Base-by-base conservation (phyloP, 1,140 invertebrate genomes). In the Leptinotarsa defecta region DNA sequence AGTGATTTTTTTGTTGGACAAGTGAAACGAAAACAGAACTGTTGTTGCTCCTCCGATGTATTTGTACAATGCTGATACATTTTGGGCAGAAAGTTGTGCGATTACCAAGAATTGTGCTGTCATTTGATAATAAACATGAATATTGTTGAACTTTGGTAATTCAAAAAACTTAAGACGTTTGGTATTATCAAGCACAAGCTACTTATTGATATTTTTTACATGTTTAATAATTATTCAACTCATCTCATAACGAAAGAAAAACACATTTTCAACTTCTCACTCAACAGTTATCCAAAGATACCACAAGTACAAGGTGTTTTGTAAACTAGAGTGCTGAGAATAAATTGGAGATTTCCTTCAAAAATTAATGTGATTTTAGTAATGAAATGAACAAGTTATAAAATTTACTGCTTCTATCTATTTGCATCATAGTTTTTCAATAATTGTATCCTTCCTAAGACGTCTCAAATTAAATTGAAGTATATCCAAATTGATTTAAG, bases 211-310 rank as follows among this genome's bases (percentile, higher is more conserved):
- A 43, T 72, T 72, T 61, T 71, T 73, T 73, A 73, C 71, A 73
- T 70, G 64, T 65, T 62, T 73, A 65, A 65, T 64, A 73, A 64
- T 65, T 73, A 48, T 73, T 73, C 48, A 65, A 65, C 63, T 73
- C 24, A 73, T 73, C 13, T 64, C 48, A 73, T 68, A 62, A 34
- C 77, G 75, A 63, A 64, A 77, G 80, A 79, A 82, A 76, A 80
- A 82, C 81, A 82, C 77, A 80, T 81, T 77, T 73, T 76, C 75
- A 74, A 77, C 72, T 74, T 80, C 78, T 81, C 80, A 82, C 78
- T 82, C 81, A 77, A 81, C 79, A 74, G 74, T 77, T 79, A n/a
- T 43, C 34, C 8, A 43, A 11, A 43, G 34, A 43, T 43, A 43
- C 34, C 34, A 3, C 34, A 43, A 43, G 34, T 43, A 43, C 1